Evolutionary conservation across 1,140 invertebrate species (phyloP), one percentile per base, ranked within the genome.

Genomic region (Neoseiulus cucumeris): DNA sequence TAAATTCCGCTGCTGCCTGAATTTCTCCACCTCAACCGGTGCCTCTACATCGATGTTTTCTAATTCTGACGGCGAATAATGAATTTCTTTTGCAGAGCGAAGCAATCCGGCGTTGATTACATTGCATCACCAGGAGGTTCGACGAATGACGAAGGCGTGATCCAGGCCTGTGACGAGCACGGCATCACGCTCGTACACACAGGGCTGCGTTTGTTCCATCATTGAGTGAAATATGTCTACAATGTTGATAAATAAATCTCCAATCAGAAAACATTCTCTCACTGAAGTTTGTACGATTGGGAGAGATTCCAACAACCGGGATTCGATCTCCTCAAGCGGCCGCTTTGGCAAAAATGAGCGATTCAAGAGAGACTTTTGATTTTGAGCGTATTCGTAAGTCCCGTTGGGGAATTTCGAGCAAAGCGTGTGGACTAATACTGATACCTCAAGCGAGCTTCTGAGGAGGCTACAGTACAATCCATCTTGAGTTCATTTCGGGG

Each of bases 101-200:
- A 59, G 9, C 78, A 97, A 92, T 92, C 87, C 76, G 95, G 95
- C 29, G 94, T 95, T 22, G 79, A 85, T 55, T 98, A 84, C 74
- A 90, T 98, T 65, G 90, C 83, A 25, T 91, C 90, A 76, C 93
- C 94, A 7, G 78, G 86, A 0, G 94, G 94, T 12, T 97, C 92
- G 5, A 91, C 83, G 45, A 96, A 95, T 72, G 94, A 98, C 74
- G 79, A 82, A 42, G 84, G 81, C 68, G 87, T 98, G n/a, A 87
- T 93, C 68, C 76, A 85, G 64, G 91, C 93, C 14, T 97, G 93
- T 74, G 83, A 98, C 73, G 86, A 96, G 69, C 87, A 96, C 72
- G 82, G 82, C 30, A 93, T 98, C 66, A 81, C 83, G 1, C 75
- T 98, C 70, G 83, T 86, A 42, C 90, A 96, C 72, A 96, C 91